These are phyloP conservation scores for Peromyscus maniculatus DNA, from an alignment of 2,113 vertebrate species.

Conservation along the genomic window DNA sequence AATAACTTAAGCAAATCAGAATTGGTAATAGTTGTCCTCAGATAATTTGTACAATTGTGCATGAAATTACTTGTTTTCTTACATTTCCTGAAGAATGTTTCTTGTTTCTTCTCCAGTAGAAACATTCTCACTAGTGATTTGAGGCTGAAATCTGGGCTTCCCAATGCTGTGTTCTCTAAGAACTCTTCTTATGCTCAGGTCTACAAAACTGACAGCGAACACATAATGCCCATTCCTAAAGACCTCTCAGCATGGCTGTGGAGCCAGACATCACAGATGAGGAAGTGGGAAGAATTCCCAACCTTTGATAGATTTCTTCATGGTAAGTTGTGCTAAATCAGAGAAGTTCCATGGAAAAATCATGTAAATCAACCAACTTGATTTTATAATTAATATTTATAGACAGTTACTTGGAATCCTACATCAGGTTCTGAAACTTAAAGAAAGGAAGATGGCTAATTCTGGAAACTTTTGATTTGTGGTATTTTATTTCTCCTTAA, in stretches of 20 bases:
- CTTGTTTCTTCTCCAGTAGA: background rate
- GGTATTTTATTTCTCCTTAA: background rate
- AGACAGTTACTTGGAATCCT: background rate
- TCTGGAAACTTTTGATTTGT: background rate
- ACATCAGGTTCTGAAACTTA: background rate
- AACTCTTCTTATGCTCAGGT: background rate
- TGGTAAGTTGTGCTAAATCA: background rate
- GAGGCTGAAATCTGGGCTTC: background rate
- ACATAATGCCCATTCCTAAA: background rate
- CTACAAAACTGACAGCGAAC: background rate
- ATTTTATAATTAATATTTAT: background rate
- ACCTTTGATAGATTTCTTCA: background rate
- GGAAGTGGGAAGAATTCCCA: background rate
- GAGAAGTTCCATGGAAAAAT: background rate
- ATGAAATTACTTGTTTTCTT: conserved; percentile 41
- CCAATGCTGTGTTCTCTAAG: background rate
- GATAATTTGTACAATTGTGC: conserved; percentile 33
- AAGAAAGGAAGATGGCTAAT: background rate
- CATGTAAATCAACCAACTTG: background rate
- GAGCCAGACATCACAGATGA: background rate
- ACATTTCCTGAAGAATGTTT: background rate
- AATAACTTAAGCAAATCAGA: background rate
- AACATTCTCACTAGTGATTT: background rate
- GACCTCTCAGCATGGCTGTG: background rate
- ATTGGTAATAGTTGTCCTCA: conserved; percentile 16